A percentile compares a stretch with the other conserved stretches of the same genome.
Evolutionary conservation across 2,888 invertebrate genomes (phyloP).

Genomic region (Hymenopus coronatus): DNA sequence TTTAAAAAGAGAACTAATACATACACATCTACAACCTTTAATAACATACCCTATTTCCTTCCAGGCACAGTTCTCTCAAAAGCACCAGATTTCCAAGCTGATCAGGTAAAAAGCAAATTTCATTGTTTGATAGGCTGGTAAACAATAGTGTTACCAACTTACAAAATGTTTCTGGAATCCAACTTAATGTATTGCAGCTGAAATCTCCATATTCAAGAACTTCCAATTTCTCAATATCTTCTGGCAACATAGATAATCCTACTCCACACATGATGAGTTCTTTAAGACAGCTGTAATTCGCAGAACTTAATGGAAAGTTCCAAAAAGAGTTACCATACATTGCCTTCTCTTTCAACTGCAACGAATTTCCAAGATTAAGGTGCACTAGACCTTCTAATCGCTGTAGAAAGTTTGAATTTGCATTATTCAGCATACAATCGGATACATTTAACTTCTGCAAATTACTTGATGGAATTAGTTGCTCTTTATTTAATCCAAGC

Average conservation of each 20-base stretch:
- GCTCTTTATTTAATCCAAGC: not conserved
- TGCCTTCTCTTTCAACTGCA: not conserved
- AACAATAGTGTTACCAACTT: not conserved
- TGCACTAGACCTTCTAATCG: not conserved
- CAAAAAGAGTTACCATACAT: not conserved
- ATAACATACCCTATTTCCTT: not conserved
- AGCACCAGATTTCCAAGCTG: not conserved
- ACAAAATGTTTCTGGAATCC: not conserved
- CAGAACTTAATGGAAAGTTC: not conserved
- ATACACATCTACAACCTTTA: too few relatives aligned
- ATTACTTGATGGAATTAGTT: not conserved
- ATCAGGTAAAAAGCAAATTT: not conserved
- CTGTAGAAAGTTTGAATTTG: not conserved
- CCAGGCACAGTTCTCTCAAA: not conserved
- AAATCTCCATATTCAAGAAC: not conserved
- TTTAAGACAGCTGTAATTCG: not conserved
- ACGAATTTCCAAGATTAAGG: not conserved
- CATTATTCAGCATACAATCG: not conserved
- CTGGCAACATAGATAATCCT: not conserved
- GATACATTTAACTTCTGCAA: not conserved
- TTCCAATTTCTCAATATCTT: not conserved
- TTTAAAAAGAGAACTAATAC: too few relatives aligned
- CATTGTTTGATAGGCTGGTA: not conserved
- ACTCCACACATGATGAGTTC: not conserved
- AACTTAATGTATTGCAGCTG: not conserved